Evolutionary conservation across 2,113 vertebrate genomes (phyloP).

Genomic region (Pionites leucogaster): DNA sequence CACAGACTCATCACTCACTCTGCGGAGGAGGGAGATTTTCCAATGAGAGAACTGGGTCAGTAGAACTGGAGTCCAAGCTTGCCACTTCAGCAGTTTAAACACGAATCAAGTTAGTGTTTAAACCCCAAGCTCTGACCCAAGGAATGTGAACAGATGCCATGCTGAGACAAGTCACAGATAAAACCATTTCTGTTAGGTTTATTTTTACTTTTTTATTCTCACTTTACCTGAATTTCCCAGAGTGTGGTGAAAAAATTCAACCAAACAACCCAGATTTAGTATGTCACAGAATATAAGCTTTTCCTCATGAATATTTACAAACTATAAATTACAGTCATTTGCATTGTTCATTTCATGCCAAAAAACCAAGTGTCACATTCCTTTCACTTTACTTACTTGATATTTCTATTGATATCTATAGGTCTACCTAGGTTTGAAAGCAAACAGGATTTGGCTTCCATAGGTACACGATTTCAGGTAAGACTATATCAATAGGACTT

Average conservation of each 20-base stretch:
- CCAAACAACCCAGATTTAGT: not conserved
- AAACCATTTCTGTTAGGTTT: not conserved
- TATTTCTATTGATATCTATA: not conserved
- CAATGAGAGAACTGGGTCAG: constrained; percentile 10
- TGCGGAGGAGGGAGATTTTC: not conserved
- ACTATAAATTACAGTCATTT: not conserved
- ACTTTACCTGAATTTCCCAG: not conserved
- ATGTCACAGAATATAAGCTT: not conserved
- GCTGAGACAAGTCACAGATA: not conserved
- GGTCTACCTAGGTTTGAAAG: not conserved
- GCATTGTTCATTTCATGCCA: constrained; percentile 7
- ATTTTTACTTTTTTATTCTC: not conserved
- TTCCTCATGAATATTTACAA: constrained; percentile 10
- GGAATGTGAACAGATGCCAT: not conserved
- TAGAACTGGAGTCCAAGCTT: not conserved
- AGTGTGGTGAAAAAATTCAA: not conserved
- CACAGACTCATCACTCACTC: not conserved
- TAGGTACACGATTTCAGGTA: not conserved
- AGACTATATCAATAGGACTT: not conserved
- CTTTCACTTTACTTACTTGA: not conserved
- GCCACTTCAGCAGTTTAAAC: not conserved
- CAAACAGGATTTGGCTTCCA: not conserved
- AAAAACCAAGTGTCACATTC: not conserved
- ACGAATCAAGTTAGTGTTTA: not conserved
- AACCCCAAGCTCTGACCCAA: not conserved